phyloP scores from a whole-genome alignment of 64 coral and sea anemone species.

The Montipora efflorescens region DNA sequence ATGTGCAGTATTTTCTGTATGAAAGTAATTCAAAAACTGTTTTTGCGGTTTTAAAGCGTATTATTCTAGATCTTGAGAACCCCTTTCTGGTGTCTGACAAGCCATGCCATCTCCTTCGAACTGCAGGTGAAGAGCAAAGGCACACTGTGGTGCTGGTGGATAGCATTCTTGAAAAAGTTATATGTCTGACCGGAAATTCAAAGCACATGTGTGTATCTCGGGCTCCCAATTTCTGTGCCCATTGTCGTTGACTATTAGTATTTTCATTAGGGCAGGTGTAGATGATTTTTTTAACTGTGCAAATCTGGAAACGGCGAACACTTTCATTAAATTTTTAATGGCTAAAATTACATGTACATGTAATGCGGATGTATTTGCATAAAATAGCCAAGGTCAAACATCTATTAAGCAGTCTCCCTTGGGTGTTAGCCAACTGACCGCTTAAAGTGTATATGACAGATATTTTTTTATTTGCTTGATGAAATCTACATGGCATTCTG shows the following conservation, averaged over 20 bases:
- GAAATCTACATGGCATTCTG: too few relatives aligned
- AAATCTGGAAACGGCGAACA: not conserved
- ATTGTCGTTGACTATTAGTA: conserved; percentile 15
- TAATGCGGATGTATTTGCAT: not conserved
- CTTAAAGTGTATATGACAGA: not conserved
- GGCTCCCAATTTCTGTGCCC: conserved; percentile 21
- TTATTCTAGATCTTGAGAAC: conserved; percentile 15
- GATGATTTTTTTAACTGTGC: not conserved
- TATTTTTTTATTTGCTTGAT: too few relatives aligned
- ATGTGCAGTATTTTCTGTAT: conserved; percentile 5
- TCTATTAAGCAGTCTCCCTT: not conserved
- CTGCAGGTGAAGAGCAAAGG: not conserved
- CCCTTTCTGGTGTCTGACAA: not conserved
- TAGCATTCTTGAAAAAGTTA: not conserved
- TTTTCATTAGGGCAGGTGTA: not conserved
- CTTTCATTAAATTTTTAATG: conserved; percentile 1
- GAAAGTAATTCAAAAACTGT: conserved; percentile 24
- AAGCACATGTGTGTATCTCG: not conserved
- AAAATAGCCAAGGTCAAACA: conserved; percentile 11
- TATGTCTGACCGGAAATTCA: not conserved
- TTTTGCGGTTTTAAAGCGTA: not conserved
- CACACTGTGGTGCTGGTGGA: conserved; percentile 7
- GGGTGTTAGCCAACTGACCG: not conserved
- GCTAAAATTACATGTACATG: not conserved
- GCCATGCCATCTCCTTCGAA: not conserved